These are phyloP conservation scores for Sycobia sp. DNA, from an alignment of 1,140 invertebrate species.

Conservation along the genomic window DNA sequence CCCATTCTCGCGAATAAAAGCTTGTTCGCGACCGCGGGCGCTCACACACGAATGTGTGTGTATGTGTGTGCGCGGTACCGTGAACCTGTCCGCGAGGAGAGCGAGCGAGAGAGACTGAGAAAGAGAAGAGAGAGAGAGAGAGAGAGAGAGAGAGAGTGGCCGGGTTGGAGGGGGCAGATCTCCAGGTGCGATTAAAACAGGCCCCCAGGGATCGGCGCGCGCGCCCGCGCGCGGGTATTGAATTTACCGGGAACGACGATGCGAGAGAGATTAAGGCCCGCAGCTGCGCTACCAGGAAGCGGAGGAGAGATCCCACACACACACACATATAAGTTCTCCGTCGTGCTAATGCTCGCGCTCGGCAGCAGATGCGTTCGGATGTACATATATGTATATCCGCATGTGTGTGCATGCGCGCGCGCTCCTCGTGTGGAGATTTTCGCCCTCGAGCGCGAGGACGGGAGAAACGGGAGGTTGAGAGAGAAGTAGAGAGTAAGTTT, in stretches of 20 bases:
- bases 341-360: too few relatives aligned
- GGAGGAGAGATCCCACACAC: not conserved
- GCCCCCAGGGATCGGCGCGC: not conserved
- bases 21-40: too few relatives aligned
- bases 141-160: constrained; percentile 7
- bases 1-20: too few relatives aligned
- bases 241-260: constrained; percentile 29
- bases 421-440: too few relatives aligned
- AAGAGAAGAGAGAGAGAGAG: not conserved
- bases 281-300: constrained; percentile 30
- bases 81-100: not conserved
- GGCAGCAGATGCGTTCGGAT: constrained; percentile 22
- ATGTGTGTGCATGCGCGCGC: too few relatives aligned
- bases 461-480: too few relatives aligned
- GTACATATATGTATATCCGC: too few relatives aligned
- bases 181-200: constrained; percentile 1
- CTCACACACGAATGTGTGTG: too few relatives aligned
- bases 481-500: too few relatives aligned
- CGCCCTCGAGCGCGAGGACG: too few relatives aligned
- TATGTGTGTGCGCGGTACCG: too few relatives aligned
- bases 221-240: constrained; percentile 3
- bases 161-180: not conserved
- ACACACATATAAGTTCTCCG: too few relatives aligned
- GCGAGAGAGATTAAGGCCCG: constrained; percentile 11
- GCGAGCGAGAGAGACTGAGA: not conserved